These are phyloP conservation scores for Alviniconcha strummeri DNA, from an alignment of 2,888 invertebrate genomes.

Conservation along the genomic window DNA sequence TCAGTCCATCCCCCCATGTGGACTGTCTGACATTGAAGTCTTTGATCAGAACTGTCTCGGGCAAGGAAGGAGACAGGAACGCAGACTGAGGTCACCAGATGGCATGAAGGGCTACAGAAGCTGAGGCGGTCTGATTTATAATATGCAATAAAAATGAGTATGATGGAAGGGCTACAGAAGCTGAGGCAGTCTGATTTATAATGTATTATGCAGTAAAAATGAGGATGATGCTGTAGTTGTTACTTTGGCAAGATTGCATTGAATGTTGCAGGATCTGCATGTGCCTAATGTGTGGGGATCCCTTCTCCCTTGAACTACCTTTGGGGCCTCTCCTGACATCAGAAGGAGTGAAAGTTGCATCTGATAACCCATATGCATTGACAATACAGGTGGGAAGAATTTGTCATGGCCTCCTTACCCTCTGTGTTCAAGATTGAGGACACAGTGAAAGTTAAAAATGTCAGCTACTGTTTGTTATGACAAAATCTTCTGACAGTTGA, in stretches of 20 bases:
- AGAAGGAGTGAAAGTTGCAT: conserved; percentile 89
- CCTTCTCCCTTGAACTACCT: conserved; percentile 91
- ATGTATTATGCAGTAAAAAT: neutral
- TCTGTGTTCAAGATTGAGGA: no score
- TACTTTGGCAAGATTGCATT: neutral
- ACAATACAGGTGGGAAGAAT: conserved; percentile 86
- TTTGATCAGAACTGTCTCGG: neutral
- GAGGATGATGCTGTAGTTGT: neutral
- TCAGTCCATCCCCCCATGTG: neutral
- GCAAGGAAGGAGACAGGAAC: no score
- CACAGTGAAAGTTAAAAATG: no score
- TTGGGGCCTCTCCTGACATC: conserved; percentile 90
- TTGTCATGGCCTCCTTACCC: no score
- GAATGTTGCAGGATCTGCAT: conserved; percentile 77
- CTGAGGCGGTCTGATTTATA: neutral
- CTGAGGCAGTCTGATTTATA: neutral
- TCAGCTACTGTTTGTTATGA: no score
- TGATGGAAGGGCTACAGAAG: neutral
- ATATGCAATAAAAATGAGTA: neutral
- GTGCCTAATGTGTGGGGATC: conserved; percentile 97
- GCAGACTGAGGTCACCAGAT: no score
- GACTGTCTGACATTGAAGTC: neutral
- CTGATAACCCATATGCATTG: conserved; percentile 85
- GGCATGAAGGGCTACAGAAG: neutral
- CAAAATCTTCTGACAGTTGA: no score